Evolutionary conservation across 1,140 invertebrate genomes (phyloP), one percentile per base, ranked within the genome.

Genomic region (Reticulitermes speratus): DNA sequence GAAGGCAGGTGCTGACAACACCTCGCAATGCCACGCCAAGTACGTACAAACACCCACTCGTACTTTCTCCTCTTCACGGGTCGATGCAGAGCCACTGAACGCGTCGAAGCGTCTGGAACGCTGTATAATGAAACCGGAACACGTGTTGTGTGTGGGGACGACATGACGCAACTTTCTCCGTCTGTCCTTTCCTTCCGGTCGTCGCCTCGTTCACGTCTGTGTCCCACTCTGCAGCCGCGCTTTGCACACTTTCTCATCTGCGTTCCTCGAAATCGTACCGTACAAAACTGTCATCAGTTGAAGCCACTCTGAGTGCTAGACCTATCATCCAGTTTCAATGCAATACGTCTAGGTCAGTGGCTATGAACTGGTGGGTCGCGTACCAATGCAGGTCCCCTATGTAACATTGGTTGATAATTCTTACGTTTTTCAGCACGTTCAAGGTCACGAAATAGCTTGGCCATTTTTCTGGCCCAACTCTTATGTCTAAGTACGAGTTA

Each of bases 171-270:
- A 75, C 65, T 75, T 75, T 75, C 65, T 30, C 65, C 65, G 65
- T 30, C 65, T 25, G 3, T 16, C n/a, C 11, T 19, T 25, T n/a
- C 11, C 65, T 75, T 75, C 65, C 65, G n/a, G 65, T 75, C 65
- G 65, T 75, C n/a, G 14, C 65, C 65, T 75, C 65, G n/a, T 75
- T 75, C 65, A 75, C 65, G 65, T 75, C 65, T 14, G n/a, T 75
- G 65, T 25, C 65, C 65, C 65, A 75, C 25, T 75, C 65, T 75
- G 0, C 1, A 30, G 25, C 65, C 65, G 3, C 65, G 65, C 65
- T 75, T 75, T 75, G 25, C 65, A 75, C 65, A 75, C 65, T 75
- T 75, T 75, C 65, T 9, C 65, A 30, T 16, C 65, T 8, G n/a
- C 65, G 65, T 75, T 11, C n/a, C 25, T 25, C 14, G 8, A 75